phyloP scores from a whole-genome alignment of 2,888 invertebrate genomes.

The Pediacus dermestoides region DNA sequence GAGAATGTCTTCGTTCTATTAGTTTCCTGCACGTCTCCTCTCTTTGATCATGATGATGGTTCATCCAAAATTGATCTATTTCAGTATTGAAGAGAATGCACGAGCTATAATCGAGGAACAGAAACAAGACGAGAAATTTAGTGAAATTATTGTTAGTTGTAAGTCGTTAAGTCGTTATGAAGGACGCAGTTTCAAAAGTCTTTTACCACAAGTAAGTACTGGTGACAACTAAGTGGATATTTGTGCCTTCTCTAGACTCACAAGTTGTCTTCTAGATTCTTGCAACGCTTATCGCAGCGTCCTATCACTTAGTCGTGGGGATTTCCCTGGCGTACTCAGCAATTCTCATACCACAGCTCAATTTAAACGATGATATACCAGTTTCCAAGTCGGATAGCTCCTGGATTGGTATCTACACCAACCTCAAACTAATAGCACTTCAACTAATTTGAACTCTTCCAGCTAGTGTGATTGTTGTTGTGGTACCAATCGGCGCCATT shows the following conservation, averaged over 20 bases:
- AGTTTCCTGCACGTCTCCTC: no score
- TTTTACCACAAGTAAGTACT: conserved; percentile 50
- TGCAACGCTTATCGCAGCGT: conserved; percentile 54
- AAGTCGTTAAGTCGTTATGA: conserved; percentile 49
- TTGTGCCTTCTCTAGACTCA: not conserved
- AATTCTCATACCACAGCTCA: conserved; percentile 54
- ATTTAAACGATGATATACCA: conserved; percentile 42
- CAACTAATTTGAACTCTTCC: conserved; percentile 25
- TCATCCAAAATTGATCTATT: conserved; percentile 12
- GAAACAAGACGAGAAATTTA: conserved; percentile 48
- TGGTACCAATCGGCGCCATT: conserved; percentile 55
- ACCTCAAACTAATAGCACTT: conserved; percentile 5
- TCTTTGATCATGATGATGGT: no score
- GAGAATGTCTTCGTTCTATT: no score
- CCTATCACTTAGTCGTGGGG: conserved; percentile 60
- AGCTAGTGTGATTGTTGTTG: conserved; percentile 58
- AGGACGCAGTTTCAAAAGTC: conserved; percentile 44
- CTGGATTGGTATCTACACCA: conserved; percentile 52
- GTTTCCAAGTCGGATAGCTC: conserved; percentile 49
- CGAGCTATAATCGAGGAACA: conserved; percentile 42
- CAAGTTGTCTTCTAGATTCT: conserved; percentile 42
- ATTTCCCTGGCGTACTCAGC: conserved; percentile 58
- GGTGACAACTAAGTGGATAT: conserved; percentile 3
- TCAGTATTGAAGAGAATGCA: conserved; percentile 39
- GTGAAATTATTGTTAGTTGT: conserved; percentile 50